Percentiles rank a stretch among this genome's conserved stretches.
Conservation (phyloP, 1,140 invertebrate species). For the Atta cephalotes region DNA sequence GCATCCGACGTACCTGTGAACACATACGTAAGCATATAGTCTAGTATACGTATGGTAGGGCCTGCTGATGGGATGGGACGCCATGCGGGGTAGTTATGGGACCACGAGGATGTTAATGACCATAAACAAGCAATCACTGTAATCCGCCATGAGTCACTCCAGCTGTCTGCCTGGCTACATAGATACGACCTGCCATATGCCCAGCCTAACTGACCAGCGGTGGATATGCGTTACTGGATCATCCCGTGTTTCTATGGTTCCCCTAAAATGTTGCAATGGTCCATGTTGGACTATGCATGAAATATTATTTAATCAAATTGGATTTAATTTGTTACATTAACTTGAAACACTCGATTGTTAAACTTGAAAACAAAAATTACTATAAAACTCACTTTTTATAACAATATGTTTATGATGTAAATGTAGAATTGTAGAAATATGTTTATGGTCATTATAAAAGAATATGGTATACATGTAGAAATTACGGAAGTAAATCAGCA, state of each 20-base stretch:
- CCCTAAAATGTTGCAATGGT: slow-evolving; percentile 30
- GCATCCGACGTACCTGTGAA: slow-evolving; percentile 48
- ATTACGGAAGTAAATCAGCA: neutral
- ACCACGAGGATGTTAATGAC: slow-evolving; percentile 85
- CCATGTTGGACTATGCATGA: neutral
- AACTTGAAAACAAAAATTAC: neutral
- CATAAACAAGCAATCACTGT: slow-evolving; percentile 85
- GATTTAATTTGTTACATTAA: neutral
- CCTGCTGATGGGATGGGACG: slow-evolving; percentile 80
- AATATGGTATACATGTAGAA: neutral
- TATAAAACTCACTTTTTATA: neutral
- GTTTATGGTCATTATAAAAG: neutral
- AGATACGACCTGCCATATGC: slow-evolving; percentile 83
- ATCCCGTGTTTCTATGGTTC: slow-evolving; percentile 53
- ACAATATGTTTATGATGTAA: neutral
- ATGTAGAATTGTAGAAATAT: neutral
- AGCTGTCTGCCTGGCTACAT: slow-evolving; percentile 81
- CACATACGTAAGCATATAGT: slow-evolving; percentile 53
- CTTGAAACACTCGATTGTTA: neutral
- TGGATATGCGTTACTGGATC: slow-evolving; percentile 73
- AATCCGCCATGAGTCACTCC: slow-evolving; percentile 85
- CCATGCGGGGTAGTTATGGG: slow-evolving; percentile 83
- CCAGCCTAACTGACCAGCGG: slow-evolving; percentile 74
- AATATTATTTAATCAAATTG: slow-evolving; percentile 14
- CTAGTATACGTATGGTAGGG: slow-evolving; percentile 65